Conservation (phyloP, 2,797 vertebrate species). For the Macrochelys suwanniensis region DNA sequence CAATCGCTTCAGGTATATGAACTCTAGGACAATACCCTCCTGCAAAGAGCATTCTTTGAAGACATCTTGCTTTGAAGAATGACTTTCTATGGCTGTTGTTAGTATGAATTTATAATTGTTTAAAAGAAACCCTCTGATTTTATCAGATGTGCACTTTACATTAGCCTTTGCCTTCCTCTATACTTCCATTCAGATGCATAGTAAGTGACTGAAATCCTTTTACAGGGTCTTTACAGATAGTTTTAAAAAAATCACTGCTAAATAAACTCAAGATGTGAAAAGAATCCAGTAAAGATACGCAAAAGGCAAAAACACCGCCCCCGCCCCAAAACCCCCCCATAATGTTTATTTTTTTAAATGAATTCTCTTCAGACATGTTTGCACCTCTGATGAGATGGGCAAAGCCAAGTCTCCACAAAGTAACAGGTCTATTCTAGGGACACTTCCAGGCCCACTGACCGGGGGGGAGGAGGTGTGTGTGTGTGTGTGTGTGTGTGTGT, state of each 20-base stretch:
- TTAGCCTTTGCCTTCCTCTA: conserved; percentile 1
- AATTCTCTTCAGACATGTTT: too few species aligned
- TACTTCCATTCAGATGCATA: conserved; percentile 20
- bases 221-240: too few species aligned
- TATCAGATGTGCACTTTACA: conserved; percentile 12
- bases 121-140: conserved; percentile 41
- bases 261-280: not conserved
- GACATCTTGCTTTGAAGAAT: conserved; percentile 49
- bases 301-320: not conserved
- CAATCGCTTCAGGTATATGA: not conserved
- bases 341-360: too few species aligned
- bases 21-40: not conserved
- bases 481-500: too few species aligned
- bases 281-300: not conserved
- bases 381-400: too few species aligned
- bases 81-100: not conserved
- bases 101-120: conserved; percentile 34
- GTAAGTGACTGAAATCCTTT: not conserved
- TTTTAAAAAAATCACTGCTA: not conserved
- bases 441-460: too few species aligned
- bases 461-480: too few species aligned
- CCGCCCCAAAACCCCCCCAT: too few species aligned
- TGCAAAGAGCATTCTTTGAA: conserved; percentile 57
- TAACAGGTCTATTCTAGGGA: not conserved
- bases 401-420: too few species aligned